Evolutionary conservation across 2,888 invertebrate genomes (phyloP), one percentile per base, ranked within the genome.

Genomic region (Mimas tiliae): DNA sequence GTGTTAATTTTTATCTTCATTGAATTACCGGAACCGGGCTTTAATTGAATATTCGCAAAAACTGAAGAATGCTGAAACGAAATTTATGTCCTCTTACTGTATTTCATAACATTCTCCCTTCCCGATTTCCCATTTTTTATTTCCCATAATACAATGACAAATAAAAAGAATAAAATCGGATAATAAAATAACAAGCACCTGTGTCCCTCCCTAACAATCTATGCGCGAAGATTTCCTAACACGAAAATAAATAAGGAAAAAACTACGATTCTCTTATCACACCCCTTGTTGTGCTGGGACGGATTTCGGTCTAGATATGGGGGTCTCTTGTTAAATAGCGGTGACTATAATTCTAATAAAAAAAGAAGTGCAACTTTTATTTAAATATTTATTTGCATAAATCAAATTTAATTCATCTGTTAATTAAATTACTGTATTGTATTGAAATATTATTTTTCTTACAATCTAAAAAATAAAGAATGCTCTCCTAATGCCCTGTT

Each of bases 121-220:
- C 0, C 38, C 12, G 1, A 0, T 19, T 42, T n/a, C 34, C 16
- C 34, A 6, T 19, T 42, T 27, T 42, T 38, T 58, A 58, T 58
- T 58, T 42, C 1, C 11, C 16, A 38, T 42, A 55, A 58, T 33
- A 58, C 14, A 65, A 58, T 14, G 65, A 6, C 9, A 8, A 63
- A 33, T 58, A 64, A 68, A 64, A 66, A 58, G 47, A 65, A 71
- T 74, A 70, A 69, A 71, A 50, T 14, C 63, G 47, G 69, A 52
- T 62, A 72, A 78, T 76, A 76, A 76, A 77, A 70, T 72, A 70
- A 73, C 71, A 55, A 63, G 72, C 80, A 82, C 73, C 81, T 80
- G 82, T 67, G 58, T 68, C 65, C 66, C 70, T 68, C 65, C 66
- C 70, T 47, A 69, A 64, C 69, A 70, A 74, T 74, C 72, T 71